Evolutionary conservation across 1,140 invertebrate species (phyloP).

Genomic region (Belonocnema kinseyi): DNA sequence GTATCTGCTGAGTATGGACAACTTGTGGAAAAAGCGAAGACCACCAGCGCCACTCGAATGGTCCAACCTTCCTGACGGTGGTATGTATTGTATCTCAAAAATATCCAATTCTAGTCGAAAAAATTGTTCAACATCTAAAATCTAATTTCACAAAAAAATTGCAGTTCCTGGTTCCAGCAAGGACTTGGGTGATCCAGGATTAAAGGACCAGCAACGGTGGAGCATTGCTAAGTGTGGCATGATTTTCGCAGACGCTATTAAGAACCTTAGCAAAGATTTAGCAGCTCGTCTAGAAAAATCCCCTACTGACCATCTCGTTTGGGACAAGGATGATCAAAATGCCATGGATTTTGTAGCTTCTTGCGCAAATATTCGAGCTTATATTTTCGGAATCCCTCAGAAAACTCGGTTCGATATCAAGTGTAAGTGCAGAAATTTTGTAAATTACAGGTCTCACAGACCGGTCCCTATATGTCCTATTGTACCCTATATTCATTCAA

Average conservation of each 20-base stretch:
- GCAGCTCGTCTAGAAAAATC: conserved; percentile 72
- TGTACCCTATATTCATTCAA: too few species aligned
- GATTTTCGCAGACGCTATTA: conserved; percentile 86
- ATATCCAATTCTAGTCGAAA: conserved; percentile 11
- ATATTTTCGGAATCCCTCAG: conserved; percentile 92
- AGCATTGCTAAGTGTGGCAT: conserved; percentile 84
- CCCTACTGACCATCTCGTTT: conserved; percentile 87
- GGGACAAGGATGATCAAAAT: conserved; percentile 98
- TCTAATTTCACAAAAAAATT: conserved; percentile 32
- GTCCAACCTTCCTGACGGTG: conserved; percentile 80
- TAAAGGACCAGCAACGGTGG: conserved; percentile 90
- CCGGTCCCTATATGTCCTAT: too few species aligned
- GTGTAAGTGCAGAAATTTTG: conserved; percentile 79
- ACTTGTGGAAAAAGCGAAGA: conserved; percentile 91
- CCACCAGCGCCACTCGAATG: conserved; percentile 89
- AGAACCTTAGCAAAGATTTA: conserved; percentile 81
- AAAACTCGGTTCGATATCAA: conserved; percentile 97
- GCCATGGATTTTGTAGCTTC: conserved; percentile 98
- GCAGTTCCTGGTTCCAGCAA: conserved; percentile 75
- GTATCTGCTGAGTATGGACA: conserved; percentile 95
- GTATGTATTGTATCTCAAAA: conserved; percentile 52
- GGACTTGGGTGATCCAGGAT: conserved; percentile 61
- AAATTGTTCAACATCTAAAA: conserved; percentile 14
- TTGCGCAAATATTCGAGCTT: conserved; percentile 93
- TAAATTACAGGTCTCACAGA: neutral